Evolutionary conservation across 2,888 invertebrate genomes (phyloP).

Genomic region (Carcina quercana): DNA sequence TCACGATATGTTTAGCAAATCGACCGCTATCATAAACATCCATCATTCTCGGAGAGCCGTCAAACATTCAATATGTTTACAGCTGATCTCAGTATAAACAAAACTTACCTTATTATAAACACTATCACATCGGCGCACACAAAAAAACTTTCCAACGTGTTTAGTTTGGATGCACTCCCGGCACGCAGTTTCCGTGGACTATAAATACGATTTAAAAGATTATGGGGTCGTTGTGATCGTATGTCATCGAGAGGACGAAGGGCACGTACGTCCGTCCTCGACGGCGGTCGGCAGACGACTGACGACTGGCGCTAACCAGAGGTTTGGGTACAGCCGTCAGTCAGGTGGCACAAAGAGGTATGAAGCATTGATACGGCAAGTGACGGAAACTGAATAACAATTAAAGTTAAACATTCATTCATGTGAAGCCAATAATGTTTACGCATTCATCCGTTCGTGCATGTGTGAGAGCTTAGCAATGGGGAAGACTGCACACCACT

Average conservation of each 20-base stretch:
- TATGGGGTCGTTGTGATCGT: constrained; percentile 41
- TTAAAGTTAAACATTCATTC: too few relatives aligned
- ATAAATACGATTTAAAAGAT: constrained; percentile 48
- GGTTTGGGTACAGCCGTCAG: constrained; percentile 36
- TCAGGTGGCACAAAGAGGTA: constrained; percentile 34
- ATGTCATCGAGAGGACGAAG: constrained; percentile 30
- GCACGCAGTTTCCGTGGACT: constrained; percentile 52
- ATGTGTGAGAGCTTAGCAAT: too few relatives aligned
- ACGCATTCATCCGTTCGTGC: too few relatives aligned
- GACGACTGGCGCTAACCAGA: constrained; percentile 21
- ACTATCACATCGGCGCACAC: constrained; percentile 37
- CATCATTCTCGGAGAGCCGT: constrained; percentile 2
- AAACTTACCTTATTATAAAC: constrained; percentile 51
- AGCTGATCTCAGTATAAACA: constrained; percentile 56
- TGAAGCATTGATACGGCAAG: constrained; percentile 37
- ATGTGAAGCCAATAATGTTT: too few relatives aligned
- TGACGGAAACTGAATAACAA: too few relatives aligned
- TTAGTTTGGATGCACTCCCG: constrained; percentile 23
- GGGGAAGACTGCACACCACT: too few relatives aligned
- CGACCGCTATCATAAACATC: constrained; percentile 1
- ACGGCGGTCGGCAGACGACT: constrained; percentile 48
- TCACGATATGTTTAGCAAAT: background rate
- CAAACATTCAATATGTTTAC: constrained; percentile 22
- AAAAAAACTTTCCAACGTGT: constrained; percentile 44
- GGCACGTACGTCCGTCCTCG: constrained; percentile 54